Evolutionary conservation across 2,113 vertebrate genomes (phyloP).

Genomic region (Oryzias melastigma): DNA sequence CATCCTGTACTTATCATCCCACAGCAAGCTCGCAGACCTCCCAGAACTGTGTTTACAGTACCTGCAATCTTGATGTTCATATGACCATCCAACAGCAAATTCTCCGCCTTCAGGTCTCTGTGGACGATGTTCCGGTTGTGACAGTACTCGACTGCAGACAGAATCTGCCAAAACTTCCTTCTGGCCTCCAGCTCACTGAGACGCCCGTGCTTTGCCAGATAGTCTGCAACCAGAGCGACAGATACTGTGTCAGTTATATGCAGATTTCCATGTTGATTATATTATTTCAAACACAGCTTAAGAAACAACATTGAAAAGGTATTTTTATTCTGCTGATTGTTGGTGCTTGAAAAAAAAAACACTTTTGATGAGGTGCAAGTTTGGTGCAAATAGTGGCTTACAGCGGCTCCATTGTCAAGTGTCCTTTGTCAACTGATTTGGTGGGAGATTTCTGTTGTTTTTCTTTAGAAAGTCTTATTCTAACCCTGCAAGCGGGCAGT

Average conservation of each 20-base stretch:
- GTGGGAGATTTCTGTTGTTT: slow-evolving; percentile 8
- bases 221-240: slow-evolving; percentile 78
- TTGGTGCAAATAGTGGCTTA: slow-evolving; percentile 31
- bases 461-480: slow-evolving; percentile 14
- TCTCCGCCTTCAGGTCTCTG: slow-evolving; percentile 96
- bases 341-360: slow-evolving; percentile 22
- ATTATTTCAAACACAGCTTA: slow-evolving; percentile 11
- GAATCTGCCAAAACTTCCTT: slow-evolving; percentile 98
- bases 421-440: slow-evolving; percentile 29
- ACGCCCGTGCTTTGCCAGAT: slow-evolving; percentile 93
- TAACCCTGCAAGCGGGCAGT: slow-evolving; percentile 8
- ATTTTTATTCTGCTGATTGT: slow-evolving; percentile 9
- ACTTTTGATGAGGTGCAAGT: slow-evolving; percentile 36
- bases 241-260: slow-evolving; percentile 15
- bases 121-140: slow-evolving; percentile 93
- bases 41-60: slow-evolving; percentile 49
- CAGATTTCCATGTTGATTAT: slow-evolving; percentile 20
- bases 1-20: slow-evolving; percentile 15
- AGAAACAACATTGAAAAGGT: neutral
- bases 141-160: slow-evolving; percentile 95
- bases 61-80: slow-evolving; percentile 99
- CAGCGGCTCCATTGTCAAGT: slow-evolving; percentile 29
- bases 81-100: slow-evolving; percentile 91
- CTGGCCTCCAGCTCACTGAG: slow-evolving; percentile 92
- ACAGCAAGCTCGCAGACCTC: neutral